These are phyloP conservation scores for Kuschelorhynchus macadamiae DNA, from an alignment of 2,888 invertebrate species.

Conservation along the genomic window DNA sequence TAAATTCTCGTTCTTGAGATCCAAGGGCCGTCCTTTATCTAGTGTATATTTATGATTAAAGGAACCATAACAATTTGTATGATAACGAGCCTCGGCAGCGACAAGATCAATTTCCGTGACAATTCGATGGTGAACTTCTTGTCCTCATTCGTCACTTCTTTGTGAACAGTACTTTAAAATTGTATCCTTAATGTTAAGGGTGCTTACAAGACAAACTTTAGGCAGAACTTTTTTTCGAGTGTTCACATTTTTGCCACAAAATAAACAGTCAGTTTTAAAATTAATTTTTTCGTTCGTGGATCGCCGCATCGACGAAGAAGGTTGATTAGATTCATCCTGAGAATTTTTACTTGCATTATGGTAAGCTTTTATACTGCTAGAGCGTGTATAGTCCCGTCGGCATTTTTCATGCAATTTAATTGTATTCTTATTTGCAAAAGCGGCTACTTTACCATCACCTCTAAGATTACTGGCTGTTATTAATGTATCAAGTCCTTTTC, in stretches of 20 bases:
- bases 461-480: background rate
- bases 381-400: background rate
- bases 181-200: background rate
- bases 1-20: background rate
- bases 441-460: background rate
- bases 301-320: too few relatives aligned
- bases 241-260: background rate
- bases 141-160: conserved; percentile 3
- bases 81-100: background rate
- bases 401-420: background rate
- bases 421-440: background rate
- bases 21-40: background rate
- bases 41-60: background rate
- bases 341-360: background rate
- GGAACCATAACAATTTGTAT: background rate
- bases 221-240: background rate
- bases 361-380: background rate
- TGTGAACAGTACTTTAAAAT: background rate
- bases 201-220: background rate
- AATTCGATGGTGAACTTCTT: background rate
- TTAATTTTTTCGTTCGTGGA: background rate
- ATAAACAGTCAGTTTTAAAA: conserved; percentile 1
- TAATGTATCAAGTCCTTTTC: too few relatives aligned
- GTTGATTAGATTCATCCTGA: too few relatives aligned
- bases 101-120: background rate